Evolutionary conservation across 2,797 vertebrate species (phyloP), one percentile per base, ranked within the genome.

Genomic region (Myripristis jacobus): DNA sequence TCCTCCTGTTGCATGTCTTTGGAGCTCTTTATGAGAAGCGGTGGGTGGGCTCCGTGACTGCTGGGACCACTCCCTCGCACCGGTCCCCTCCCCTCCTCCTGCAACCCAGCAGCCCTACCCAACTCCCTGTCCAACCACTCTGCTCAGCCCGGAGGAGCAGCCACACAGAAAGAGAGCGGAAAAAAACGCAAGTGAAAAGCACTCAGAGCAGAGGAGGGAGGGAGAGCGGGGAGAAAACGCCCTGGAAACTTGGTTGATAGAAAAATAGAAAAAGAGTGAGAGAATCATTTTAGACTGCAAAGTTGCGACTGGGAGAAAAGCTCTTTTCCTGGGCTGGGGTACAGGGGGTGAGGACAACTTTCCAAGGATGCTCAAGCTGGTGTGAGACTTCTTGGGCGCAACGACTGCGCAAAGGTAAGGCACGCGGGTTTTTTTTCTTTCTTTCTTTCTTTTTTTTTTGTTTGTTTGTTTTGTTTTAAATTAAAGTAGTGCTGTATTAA

Each of bases 341-440:
- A 87, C 73, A 87, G 77, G 85, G 66, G 74, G 79, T 82, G 77
- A 87, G 79, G 84, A 75, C 84, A 81, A 54, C 82, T 87, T 90
- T 89, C 86, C 81, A 81, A 94, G 89, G 93, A 95, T 95, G 94
- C 94, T 93, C 90, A 88, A 80, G 91, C 83, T 82, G 80, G 80
- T 75, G 82, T 93, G 87, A 93, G 91, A 79, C 81, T 87, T 89
- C 89, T 81, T 73, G 70, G 70, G 90, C 88, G 90, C 91, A 79
- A 64, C 70, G 76, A 59, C 77, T 90, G 91, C 90, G 86, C 87
- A 75, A 85, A 94, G 94, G 94, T 95, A 93, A 86, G 70, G 29
- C n/a, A 62, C 44, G 48, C 41, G 36, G 18, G 5, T 31, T 67
- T 72, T 70, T n/a, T 73, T 68, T 4, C 3, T 36, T 46, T 51